Base-by-base conservation (phyloP, 2,888 invertebrate species). In the Leptarthrus brevirostris region DNA sequence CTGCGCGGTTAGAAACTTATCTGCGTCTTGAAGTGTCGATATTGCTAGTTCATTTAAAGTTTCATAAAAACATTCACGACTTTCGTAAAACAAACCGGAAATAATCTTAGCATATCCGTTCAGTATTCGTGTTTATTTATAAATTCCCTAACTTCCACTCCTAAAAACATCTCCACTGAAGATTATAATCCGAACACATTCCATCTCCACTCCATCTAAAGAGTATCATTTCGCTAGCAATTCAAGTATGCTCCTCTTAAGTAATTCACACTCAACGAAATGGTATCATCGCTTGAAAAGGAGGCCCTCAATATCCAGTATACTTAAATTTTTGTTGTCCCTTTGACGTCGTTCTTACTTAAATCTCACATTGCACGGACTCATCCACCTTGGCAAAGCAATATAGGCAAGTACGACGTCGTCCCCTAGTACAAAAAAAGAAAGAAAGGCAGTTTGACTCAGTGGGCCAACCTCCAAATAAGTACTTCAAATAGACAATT, bases 401-500 rank as follows among this genome's bases (percentile, higher is more conserved):
- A n/a, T n/a, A n/a, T n/a, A n/a, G n/a, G n/a, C n/a, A n/a, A n/a
- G n/a, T n/a, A n/a, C n/a, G n/a, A n/a, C n/a, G n/a, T n/a, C n/a
- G n/a, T n/a, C n/a, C n/a, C n/a, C n/a, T n/a, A n/a, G n/a, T n/a
- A n/a, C 30, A 8, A 30, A 30, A 30, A 30, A 30, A 30, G 8
- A 30, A 3, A 5, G 30, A 30, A 30, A 30, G 56, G 8, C 34
- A 20, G 18, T 18, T 20, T 22, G 61, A 22, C 61, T 40, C 61
- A 61, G 16, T 49, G n/a, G 54, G 30, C 54, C 54, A 26, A 14
- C 54, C 24, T 54, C 54, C 69, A 71, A 54, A 71, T 71, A 54
- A 72, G 56, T 22, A 47, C 58, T 72, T 61, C 47, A 72, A 72
- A 72, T 72, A 72, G 72, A 72, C 72, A 72, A 61, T 72, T 72